phyloP scores from a whole-genome alignment of 2,113 vertebrate species.

The Pachyramphus minor region DNA sequence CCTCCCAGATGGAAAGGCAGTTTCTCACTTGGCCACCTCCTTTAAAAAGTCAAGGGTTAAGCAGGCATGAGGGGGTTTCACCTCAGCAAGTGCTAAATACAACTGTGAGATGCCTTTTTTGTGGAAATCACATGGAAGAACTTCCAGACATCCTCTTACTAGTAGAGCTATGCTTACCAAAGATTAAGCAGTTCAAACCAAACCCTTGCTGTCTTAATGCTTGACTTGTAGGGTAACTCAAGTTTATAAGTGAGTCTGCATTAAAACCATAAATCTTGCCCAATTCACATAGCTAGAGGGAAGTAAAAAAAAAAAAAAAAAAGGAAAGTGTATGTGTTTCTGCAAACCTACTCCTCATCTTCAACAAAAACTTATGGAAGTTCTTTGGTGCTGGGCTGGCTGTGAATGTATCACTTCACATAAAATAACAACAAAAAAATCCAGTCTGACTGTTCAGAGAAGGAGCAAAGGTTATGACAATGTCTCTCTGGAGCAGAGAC shows the following conservation, averaged over 20 bases:
- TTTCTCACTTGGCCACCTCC: neutral
- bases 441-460: neutral
- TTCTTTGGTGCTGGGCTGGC: neutral
- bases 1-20: neutral
- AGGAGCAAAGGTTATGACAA: neutral
- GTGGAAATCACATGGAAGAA: neutral
- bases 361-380: neutral
- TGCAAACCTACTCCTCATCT: neutral
- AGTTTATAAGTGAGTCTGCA: neutral
- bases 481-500: neutral
- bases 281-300: neutral
- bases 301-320: fast-evolving
- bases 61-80: neutral
- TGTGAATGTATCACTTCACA: neutral
- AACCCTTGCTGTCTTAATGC: neutral
- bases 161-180: neutral
- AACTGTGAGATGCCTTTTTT: neutral
- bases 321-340: neutral
- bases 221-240: neutral
- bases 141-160: neutral
- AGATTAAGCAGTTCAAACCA: neutral
- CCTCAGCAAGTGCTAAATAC: neutral
- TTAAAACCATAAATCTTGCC: neutral
- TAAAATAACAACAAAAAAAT: neutral
- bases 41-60: neutral